Conservation (phyloP, 1,140 invertebrate genomes). For the Drosophila biarmipes region DNA sequence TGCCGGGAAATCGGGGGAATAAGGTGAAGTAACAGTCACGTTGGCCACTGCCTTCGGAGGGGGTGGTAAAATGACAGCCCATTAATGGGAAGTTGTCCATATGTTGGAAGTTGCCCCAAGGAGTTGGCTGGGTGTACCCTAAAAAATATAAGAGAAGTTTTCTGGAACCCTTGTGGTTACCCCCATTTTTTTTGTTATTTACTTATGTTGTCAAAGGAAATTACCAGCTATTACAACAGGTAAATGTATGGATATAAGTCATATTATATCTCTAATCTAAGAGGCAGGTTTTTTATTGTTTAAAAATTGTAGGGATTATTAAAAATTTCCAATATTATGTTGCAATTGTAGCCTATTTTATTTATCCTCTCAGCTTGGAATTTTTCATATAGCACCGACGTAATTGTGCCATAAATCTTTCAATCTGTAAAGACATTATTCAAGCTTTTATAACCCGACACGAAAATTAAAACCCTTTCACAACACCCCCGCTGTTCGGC, state of each 20-base stretch:
- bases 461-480: slow-evolving; percentile 10
- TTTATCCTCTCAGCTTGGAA: neutral
- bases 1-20: slow-evolving; percentile 46
- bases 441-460: slow-evolving; percentile 17
- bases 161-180: neutral
- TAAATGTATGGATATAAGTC: neutral
- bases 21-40: slow-evolving; percentile 31
- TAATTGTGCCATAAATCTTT: slow-evolving; percentile 27
- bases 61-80: slow-evolving; percentile 27
- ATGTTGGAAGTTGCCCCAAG: slow-evolving; percentile 17
- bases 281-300: neutral
- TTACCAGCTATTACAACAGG: neutral
- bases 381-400: neutral
- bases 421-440: slow-evolving; percentile 28
- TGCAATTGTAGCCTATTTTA: neutral
- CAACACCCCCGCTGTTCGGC: slow-evolving; percentile 8
- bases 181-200: neutral
- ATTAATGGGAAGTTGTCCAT: slow-evolving; percentile 45
- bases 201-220: neutral
- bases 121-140: neutral
- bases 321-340: neutral
- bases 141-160: neutral
- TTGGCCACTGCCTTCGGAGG: slow-evolving; percentile 12
- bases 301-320: neutral
- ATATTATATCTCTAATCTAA: neutral